A percentile compares a stretch with the other conserved stretches of the same genome.
phyloP scores from a whole-genome alignment of 2,797 vertebrate genomes.

The Coracias cyanogaster region DNA sequence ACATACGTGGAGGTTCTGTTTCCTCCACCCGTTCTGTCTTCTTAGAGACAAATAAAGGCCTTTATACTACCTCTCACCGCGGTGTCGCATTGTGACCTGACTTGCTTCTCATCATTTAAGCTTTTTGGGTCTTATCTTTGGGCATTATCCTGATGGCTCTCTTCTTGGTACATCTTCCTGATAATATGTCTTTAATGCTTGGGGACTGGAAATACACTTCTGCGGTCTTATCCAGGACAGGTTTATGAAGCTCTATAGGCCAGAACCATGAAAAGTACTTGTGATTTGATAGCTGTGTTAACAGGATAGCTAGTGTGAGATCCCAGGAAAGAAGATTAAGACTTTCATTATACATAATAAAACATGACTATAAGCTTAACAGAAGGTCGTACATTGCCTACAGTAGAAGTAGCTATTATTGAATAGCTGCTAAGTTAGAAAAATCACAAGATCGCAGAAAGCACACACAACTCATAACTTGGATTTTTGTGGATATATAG shows the following conservation, averaged over 20 bases:
- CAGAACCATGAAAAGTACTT: not conserved
- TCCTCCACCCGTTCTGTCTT: not conserved
- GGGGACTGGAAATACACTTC: not conserved
- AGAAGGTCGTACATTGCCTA: not conserved
- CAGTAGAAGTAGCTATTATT: not conserved
- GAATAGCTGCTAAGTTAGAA: not conserved
- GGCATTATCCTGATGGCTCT: not conserved
- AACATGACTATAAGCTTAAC: not conserved
- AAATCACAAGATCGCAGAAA: not conserved
- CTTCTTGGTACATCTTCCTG: not conserved
- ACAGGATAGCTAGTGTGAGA: not conserved
- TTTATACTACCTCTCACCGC: rapidly evolving
- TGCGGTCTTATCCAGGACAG: not conserved
- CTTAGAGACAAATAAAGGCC: not conserved
- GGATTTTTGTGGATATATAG: not conserved
- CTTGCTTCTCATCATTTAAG: not conserved
- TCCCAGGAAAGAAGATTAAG: not conserved
- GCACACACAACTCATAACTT: rapidly evolving
- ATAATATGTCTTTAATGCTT: not conserved
- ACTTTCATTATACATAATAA: not conserved
- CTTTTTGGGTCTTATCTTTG: not conserved
- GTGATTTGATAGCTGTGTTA: not conserved
- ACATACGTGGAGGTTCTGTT: not conserved
- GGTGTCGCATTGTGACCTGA: rapidly evolving
- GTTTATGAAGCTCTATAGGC: not conserved